Conservation (phyloP, 2,797 vertebrate genomes). For the Phylloscopus collybita region DNA sequence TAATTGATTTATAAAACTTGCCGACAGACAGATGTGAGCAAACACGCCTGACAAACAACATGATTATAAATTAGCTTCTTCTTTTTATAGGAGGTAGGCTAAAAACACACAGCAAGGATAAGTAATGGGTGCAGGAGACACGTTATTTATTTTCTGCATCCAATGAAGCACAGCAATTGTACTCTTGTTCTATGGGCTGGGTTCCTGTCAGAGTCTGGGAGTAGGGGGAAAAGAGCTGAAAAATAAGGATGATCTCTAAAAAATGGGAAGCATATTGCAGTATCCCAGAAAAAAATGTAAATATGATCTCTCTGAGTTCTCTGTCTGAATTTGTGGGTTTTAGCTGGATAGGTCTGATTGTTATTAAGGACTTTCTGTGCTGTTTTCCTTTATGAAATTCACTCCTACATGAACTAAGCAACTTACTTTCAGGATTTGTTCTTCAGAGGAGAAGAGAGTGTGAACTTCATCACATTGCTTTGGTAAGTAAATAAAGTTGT, state of each 20-base stretch:
- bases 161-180: neutral
- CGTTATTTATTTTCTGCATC: conserved; percentile 54
- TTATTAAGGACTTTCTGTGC: neutral
- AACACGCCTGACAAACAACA: conserved; percentile 40
- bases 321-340: neutral
- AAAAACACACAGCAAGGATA: conserved; percentile 49
- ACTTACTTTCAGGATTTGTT: neutral
- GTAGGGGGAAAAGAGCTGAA: neutral
- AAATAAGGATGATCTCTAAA: neutral
- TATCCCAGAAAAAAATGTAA: conserved; percentile 1
- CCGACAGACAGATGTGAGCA: conserved; percentile 66
- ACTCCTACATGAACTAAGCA: neutral
- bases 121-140: conserved; percentile 50
- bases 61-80: conserved; percentile 67
- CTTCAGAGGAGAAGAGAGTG: neutral
- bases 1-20: conserved; percentile 75
- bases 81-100: conserved; percentile 43
- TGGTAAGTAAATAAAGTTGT: conserved; percentile 6
- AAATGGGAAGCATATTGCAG: neutral
- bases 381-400: conserved; percentile 21
- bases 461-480: neutral
- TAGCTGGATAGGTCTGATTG: neutral
- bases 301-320: neutral
- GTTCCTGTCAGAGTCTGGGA: neutral
- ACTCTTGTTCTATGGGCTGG: neutral